Conservation (phyloP, 2,888 invertebrate genomes). For the Oxyteleia sp. region DNA sequence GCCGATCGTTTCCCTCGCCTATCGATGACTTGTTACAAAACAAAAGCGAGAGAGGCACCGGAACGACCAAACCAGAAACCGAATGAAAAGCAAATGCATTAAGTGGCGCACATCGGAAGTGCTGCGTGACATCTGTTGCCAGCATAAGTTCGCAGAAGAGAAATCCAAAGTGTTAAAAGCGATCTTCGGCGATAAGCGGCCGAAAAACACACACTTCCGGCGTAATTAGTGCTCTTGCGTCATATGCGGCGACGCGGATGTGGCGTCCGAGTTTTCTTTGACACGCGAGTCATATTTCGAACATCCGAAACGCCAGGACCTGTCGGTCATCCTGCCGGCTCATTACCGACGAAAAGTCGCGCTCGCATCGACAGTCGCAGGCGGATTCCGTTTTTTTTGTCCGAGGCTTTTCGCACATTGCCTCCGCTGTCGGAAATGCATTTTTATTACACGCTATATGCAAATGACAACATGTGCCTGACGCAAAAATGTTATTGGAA, state of each 20-base stretch:
- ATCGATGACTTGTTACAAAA: not conserved
- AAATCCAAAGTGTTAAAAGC: constrained; percentile 70
- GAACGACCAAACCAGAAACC: too few species aligned
- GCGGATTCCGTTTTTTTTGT: constrained; percentile 44
- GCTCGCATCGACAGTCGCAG: constrained; percentile 25
- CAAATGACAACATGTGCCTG: constrained; percentile 63
- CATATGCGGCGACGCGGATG: constrained; percentile 60
- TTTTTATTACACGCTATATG: constrained; percentile 64
- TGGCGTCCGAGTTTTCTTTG: constrained; percentile 58
- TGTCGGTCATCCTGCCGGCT: constrained; percentile 26
- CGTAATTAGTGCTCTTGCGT: constrained; percentile 57
- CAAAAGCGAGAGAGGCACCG: too few species aligned
- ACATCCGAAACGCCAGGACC: constrained; percentile 20
- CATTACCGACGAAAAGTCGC: constrained; percentile 41
- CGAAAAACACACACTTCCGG: constrained; percentile 47
- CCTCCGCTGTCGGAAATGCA: constrained; percentile 58
- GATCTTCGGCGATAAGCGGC: constrained; percentile 53
- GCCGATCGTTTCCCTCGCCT: not conserved
- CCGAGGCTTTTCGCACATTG: constrained; percentile 56
- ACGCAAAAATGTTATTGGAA: constrained; percentile 23
- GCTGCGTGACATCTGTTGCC: constrained; percentile 51
- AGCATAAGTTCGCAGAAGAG: constrained; percentile 37
- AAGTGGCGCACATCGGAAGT: constrained; percentile 45
- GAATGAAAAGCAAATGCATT: constrained; percentile 1
- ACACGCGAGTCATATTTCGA: constrained; percentile 48